Evolutionary conservation across 2,888 invertebrate genomes (phyloP), one percentile per base, ranked within the genome.

Genomic region (Pyrrhia umbra): DNA sequence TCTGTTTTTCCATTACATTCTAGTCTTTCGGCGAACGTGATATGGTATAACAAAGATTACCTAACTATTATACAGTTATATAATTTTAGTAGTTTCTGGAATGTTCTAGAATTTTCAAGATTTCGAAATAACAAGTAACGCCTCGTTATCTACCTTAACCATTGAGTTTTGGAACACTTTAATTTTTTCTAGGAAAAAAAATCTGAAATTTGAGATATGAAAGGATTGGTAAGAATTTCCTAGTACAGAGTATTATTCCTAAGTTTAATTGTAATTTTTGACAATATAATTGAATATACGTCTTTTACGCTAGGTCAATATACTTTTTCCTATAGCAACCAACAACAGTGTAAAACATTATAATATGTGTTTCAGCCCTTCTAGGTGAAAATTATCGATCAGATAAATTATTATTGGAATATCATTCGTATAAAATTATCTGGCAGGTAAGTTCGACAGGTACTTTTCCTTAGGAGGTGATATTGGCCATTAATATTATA

Each of bases 1-100:
- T 66, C 60, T 64, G 70, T 68, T 72, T 77, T 80, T 72, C 59
- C 69, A 67, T 71, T 68, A 77, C 62, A 71, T 61, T 59, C 45
- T 67, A 50, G 62, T 55, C 54, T 72, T 77, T 82, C 64, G 55
- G 52, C 60, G 68, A 74, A 75, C 6, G 46, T 46, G 64, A 78
- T 71, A 60, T 46, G 58, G 68, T 72, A 71, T 68, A 54, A 49
- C 45, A 27, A 56, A 59, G 54, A 80, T 69, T 59, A 79, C 43
- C 10, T 20, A 40, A 23, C 34, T 45, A 54, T 52, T 49, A 42
- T 30, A 25, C 9, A 39, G 34, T 27, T 23, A 8, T 30, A 18
- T 18, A 40, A 23, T 67, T 68, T 37, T 27, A 13, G 15, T 46
- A 37, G 15, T 57, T 50, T 63, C 39, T 4, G 34, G 46, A 63